These are phyloP conservation scores for Phalloptychus januarius DNA, from an alignment of 2,797 vertebrate genomes.

Conservation along the genomic window DNA sequence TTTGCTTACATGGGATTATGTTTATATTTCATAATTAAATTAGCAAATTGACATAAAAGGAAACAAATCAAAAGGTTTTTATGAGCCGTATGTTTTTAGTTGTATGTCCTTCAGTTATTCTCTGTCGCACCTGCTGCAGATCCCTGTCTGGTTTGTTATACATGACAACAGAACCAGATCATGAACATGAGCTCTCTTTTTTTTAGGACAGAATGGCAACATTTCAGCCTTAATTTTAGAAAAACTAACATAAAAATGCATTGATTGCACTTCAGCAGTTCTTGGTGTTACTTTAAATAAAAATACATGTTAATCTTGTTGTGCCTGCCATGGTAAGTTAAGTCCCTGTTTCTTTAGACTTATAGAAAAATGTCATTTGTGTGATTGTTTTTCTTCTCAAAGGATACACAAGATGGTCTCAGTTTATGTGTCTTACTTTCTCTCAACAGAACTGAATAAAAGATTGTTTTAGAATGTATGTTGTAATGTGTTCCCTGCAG, in stretches of 20 bases:
- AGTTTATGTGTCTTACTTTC: background rate
- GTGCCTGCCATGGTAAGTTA: conserved; percentile 4
- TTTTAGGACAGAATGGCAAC: conserved; percentile 7
- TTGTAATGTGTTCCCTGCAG: conserved; percentile 25
- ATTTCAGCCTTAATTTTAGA: conserved; percentile 3
- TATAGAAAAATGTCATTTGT: background rate
- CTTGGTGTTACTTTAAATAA: conserved; percentile 2
- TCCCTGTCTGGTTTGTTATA: background rate
- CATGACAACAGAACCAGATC: conserved; percentile 9
- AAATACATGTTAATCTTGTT: conserved; percentile 2
- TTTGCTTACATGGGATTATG: background rate
- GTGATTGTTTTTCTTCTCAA: background rate
- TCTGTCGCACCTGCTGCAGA: background rate
- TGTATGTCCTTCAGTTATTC: background rate
- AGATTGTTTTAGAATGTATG: background rate
- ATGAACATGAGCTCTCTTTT: background rate
- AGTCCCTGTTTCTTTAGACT: background rate
- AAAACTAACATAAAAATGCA: conserved; percentile 19
- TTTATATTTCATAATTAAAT: background rate
- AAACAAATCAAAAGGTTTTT: background rate
- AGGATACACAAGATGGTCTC: background rate
- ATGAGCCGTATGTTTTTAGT: background rate
- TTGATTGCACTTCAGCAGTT: conserved; percentile 5
- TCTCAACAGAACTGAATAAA: background rate
- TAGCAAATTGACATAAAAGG: background rate